Evolutionary conservation across 2,888 invertebrate species (phyloP).

Genomic region (Hirtodrosophila trivittata): DNA sequence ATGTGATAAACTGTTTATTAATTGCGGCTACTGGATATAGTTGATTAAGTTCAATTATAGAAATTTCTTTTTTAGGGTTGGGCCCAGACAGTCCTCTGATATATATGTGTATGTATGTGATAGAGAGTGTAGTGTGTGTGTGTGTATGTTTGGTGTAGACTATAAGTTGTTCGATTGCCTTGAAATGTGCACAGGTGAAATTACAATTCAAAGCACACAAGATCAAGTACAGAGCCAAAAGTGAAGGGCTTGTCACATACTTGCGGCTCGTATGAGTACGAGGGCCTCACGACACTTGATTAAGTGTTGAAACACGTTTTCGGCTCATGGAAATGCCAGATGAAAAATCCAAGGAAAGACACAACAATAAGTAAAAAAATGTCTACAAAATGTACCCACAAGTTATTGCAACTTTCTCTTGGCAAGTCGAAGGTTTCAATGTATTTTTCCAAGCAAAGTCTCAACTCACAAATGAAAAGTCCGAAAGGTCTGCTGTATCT

Average conservation of each 20-base stretch:
- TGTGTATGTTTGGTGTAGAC: conserved; percentile 16
- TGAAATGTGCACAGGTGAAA: conserved; percentile 48
- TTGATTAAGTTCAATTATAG: conserved; percentile 36
- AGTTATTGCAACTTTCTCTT: conserved; percentile 55
- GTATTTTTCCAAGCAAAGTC: conserved; percentile 31
- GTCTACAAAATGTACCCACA: conserved; percentile 31
- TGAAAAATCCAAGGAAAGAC: conserved; percentile 32
- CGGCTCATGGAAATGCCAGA: conserved; percentile 39
- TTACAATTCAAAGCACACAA: conserved; percentile 63
- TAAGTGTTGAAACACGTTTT: conserved; percentile 46
- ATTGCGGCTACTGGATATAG: conserved; percentile 36
- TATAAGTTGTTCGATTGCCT: conserved; percentile 33
- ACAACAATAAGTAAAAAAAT: conserved; percentile 1
- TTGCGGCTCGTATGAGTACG: conserved; percentile 1
- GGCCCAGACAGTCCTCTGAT: conserved; percentile 18
- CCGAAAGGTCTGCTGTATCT: conserved; percentile 15
- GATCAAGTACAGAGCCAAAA: conserved; percentile 50
- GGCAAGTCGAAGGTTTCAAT: conserved; percentile 28
- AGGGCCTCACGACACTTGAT: conserved; percentile 45
- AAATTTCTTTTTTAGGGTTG: conserved; percentile 54
- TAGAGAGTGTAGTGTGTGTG: not conserved
- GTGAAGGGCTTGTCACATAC: conserved; percentile 67
- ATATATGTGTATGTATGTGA: conserved; percentile 10
- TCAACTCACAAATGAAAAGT: conserved; percentile 21
- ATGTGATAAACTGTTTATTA: conserved; percentile 55